Percentiles rank a stretch among this genome's conserved stretches.
Evolutionary conservation across 1,140 invertebrate genomes (phyloP).

Genomic region (Thaumetopoea pityocampa): DNA sequence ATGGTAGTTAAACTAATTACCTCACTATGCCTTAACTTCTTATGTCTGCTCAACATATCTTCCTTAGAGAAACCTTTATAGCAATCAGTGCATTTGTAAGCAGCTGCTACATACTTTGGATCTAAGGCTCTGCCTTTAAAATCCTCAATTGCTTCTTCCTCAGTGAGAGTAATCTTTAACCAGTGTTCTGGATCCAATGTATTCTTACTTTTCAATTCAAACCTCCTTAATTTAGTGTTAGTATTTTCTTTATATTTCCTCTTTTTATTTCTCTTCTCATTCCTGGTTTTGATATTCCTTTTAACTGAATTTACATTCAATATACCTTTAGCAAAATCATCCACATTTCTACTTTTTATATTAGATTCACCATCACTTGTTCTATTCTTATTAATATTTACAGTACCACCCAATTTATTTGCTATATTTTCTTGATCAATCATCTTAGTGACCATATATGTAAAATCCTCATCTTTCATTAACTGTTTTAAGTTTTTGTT

Average conservation of each 20-base stretch:
- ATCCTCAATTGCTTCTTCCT: conserved; percentile 47
- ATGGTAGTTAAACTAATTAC: conserved; percentile 23
- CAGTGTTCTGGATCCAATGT: conserved; percentile 38
- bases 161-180: conserved; percentile 39
- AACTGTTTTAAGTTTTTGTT: background rate
- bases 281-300: background rate
- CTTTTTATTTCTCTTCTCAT: background rate
- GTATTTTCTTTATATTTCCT: background rate
- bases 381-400: too few relatives aligned
- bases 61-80: conserved; percentile 56
- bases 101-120: conserved; percentile 35
- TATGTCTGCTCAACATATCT: conserved; percentile 47
- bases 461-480: background rate
- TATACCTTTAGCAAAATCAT: too few relatives aligned
- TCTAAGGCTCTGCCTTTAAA: conserved; percentile 34
- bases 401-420: too few relatives aligned
- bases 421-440: background rate
- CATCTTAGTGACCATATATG: background rate
- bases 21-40: conserved; percentile 42
- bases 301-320: too few relatives aligned
- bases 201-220: conserved; percentile 7
- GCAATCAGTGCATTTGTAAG: conserved; percentile 47
- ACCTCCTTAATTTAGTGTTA: conserved; percentile 1
- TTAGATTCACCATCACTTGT: too few relatives aligned
- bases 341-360: too few relatives aligned